Conservation (phyloP, 2,888 invertebrate genomes). For the Chrysotoxum bicinctum region DNA sequence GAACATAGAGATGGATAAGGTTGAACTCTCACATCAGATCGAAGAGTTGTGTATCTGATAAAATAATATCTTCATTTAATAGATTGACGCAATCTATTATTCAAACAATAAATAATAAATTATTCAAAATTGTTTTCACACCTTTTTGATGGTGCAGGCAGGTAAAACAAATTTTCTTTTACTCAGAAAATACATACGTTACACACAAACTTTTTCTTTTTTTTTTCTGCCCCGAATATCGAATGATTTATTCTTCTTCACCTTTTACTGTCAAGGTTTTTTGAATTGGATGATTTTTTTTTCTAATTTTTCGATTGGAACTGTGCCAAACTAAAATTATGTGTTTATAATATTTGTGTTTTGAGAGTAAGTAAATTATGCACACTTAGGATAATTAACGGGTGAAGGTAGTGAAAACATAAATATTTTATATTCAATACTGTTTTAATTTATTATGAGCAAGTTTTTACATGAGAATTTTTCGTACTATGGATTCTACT, state of each 20-base stretch:
- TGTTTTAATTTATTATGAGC: not conserved
- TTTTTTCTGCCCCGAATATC: not conserved
- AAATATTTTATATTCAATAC: not conserved
- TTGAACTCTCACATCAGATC: not conserved
- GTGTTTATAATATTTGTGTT: conserved; percentile 20
- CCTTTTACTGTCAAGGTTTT: conserved; percentile 2
- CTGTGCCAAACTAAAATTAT: conserved; percentile 1
- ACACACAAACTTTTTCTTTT: not conserved
- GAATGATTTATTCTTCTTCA: conserved; percentile 16
- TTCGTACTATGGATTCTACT: not conserved
- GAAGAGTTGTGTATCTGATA: conserved; percentile 10
- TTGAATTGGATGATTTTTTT: not conserved
- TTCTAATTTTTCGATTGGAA: conserved; percentile 4
- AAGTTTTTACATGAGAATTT: not conserved
- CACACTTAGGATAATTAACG: conserved; percentile 24
- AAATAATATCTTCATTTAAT: not conserved
- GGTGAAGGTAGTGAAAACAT: conserved; percentile 17
- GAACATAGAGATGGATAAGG: not conserved
- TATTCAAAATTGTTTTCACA: conserved; percentile 32
- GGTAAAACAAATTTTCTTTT: conserved; percentile 20
- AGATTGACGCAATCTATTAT: conserved; percentile 24
- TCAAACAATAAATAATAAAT: conserved; percentile 22
- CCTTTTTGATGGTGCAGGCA: not conserved
- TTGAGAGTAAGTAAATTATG: conserved; percentile 20
- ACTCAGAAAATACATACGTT: not conserved